phyloP scores from a whole-genome alignment of 2,113 vertebrate genomes.

The Rhinopithecus roxellana region DNA sequence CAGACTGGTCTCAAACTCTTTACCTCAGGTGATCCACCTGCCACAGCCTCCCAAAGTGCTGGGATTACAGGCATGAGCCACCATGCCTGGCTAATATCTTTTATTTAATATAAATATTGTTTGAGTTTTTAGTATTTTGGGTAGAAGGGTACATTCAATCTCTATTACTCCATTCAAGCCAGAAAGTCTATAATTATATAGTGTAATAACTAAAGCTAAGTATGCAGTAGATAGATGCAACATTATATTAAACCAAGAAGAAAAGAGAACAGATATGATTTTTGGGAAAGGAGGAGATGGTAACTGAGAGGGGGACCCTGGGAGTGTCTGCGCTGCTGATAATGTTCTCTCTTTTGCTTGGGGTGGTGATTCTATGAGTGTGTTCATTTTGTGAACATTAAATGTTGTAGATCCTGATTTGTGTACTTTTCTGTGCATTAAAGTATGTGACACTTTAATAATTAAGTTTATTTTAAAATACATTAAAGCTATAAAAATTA shows the following conservation, averaged over 20 bases:
- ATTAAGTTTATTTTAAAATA: not conserved
- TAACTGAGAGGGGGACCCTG: not conserved
- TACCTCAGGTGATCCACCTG: too few species aligned
- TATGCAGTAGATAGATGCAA: not conserved
- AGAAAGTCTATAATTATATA: not conserved
- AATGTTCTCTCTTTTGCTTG: not conserved
- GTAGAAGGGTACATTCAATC: not conserved
- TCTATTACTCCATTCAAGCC: not conserved
- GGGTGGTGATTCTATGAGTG: not conserved
- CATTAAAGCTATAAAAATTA: not conserved
- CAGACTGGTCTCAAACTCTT: too few species aligned
- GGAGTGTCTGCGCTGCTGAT: not conserved
- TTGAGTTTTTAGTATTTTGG: not conserved
- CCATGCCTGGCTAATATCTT: not conserved
- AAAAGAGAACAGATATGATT: not conserved
- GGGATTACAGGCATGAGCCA: too few species aligned
- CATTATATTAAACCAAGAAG: not conserved
- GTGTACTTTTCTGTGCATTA: not conserved
- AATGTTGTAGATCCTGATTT: not conserved
- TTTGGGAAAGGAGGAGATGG: not conserved
- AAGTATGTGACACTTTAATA: not conserved
- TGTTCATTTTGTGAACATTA: not conserved
- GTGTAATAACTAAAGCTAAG: not conserved
- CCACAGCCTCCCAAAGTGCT: too few species aligned
- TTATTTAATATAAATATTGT: not conserved